Evolutionary conservation across 2,888 invertebrate genomes (phyloP).

Genomic region (Carcina quercana): DNA sequence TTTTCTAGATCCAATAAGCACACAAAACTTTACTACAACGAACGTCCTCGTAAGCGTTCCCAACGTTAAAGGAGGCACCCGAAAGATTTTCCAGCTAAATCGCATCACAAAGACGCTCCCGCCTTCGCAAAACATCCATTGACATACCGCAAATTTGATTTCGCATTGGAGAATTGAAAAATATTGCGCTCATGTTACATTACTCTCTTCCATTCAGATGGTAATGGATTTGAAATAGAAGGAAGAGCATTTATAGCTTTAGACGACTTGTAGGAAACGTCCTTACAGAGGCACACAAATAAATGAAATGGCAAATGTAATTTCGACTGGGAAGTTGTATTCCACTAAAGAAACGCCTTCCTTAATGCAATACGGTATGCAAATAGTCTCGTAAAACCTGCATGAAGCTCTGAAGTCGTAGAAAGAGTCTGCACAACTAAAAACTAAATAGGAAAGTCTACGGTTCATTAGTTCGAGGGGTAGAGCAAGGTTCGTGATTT

Average conservation of each 20-base stretch:
- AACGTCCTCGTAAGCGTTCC: too few species aligned
- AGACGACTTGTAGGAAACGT: slow-evolving; percentile 21
- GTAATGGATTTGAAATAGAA: slow-evolving; percentile 45
- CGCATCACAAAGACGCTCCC: too few species aligned
- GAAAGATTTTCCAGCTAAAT: too few species aligned
- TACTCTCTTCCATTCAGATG: slow-evolving; percentile 42
- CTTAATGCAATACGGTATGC: slow-evolving; percentile 38
- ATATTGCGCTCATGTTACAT: slow-evolving; percentile 46
- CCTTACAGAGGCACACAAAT: slow-evolving; percentile 26
- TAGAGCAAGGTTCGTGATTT: slow-evolving; percentile 29
- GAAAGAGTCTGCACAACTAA: slow-evolving; percentile 36
- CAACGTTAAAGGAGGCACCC: too few species aligned
- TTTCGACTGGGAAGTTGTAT: slow-evolving; percentile 28
- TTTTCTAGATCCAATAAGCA: too few species aligned
- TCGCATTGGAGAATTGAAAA: slow-evolving; percentile 43
- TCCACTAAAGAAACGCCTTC: slow-evolving; percentile 21
- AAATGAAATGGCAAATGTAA: slow-evolving; percentile 37
- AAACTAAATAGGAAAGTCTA: slow-evolving; percentile 34
- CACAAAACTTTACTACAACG: too few species aligned
- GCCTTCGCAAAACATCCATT: slow-evolving; percentile 34
- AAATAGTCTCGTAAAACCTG: slow-evolving; percentile 32
- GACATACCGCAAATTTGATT: slow-evolving; percentile 51
- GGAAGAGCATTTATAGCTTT: too few species aligned
- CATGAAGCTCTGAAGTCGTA: slow-evolving; percentile 30
- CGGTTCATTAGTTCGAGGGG: slow-evolving; percentile 48